phyloP scores from a whole-genome alignment of 2,113 vertebrate species.

The Sprattus sprattus region DNA sequence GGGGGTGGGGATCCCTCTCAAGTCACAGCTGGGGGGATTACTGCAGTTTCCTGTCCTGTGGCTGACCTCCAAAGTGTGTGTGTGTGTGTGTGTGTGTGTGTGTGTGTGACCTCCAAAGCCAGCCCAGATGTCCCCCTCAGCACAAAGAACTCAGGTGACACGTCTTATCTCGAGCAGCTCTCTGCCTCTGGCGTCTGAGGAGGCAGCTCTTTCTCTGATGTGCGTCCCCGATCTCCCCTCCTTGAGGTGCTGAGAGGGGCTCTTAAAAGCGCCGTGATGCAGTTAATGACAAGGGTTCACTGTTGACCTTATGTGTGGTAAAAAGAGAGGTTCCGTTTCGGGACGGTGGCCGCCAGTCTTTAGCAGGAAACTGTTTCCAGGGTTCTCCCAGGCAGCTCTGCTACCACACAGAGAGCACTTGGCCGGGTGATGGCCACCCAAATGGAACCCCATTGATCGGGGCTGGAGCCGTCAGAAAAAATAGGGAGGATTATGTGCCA shows the following conservation, averaged over 20 bases:
- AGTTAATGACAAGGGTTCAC: background rate
- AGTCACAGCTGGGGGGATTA: slow-evolving; percentile 63
- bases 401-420: slow-evolving; percentile 17
- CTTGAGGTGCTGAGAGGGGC: background rate
- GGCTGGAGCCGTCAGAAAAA: slow-evolving; percentile 47
- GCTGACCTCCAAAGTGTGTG: slow-evolving; percentile 74
- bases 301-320: background rate
- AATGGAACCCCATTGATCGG: slow-evolving; percentile 41
- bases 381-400: background rate
- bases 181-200: slow-evolving; percentile 19
- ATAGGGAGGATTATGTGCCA: slow-evolving; percentile 60
- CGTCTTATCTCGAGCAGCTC: slow-evolving; percentile 58
- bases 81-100: too few species aligned
- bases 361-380: background rate
- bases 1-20: slow-evolving; percentile 29
- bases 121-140: slow-evolving; percentile 68
- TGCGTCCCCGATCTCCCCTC: background rate
- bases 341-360: background rate
- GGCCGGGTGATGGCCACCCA: slow-evolving; percentile 59
- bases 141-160: slow-evolving; percentile 69
- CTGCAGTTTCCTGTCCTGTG: slow-evolving; percentile 69
- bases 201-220: background rate
- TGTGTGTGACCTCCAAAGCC: slow-evolving; percentile 75
- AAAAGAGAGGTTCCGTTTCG: background rate
- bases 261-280: background rate